Evolutionary conservation across 2,113 vertebrate species (phyloP), one percentile per base, ranked within the genome.

Genomic region (Nesoenas mayeri): DNA sequence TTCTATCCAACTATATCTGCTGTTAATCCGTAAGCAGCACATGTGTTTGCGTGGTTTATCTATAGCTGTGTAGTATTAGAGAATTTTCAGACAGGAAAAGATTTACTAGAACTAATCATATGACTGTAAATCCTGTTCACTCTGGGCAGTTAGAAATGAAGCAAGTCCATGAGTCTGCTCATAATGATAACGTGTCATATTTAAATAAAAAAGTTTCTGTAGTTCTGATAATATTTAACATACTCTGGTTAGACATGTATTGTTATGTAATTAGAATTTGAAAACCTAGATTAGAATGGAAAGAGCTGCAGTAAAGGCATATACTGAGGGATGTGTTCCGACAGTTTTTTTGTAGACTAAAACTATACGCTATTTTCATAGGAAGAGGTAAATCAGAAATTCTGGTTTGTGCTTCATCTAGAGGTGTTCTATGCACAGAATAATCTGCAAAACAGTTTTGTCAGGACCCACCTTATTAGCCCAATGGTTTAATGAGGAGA

Each of bases 51-150:
- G 54, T 95, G 95, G 81, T 95, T 87, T 96, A 85, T 93, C 75
- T 97, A 36, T 60, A 92, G 82, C 66, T 58, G 75, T n/a, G 4
- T 69, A 95, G 58, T 95, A 88, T 74, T 85, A 94, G 93, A 95
- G 80, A 96, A 69, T 88, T 91, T 96, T 88, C 81, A 94, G 84
- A 82, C 54, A 95, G 71, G 81, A 81, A 57, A 93, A 94, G 81
- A 97, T 79, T 95, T 94, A 44, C 28, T 81, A 51, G 58, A 92
- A 81, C 72, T 97, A 84, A 92, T 93, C 21, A 0, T 83, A 81
- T 95, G 91, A 51, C 93, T 94, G 66, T 89, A 96, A 97, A 97
- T 96, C 83, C 89, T 88, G 10, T 95, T 97, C 94, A 62, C 62
- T 95, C 71, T 81, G 89, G 71, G 79, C 50, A 65, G 90, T 79